phyloP scores from a whole-genome alignment of 2,797 vertebrate species.

The Chloroceryle amazona region DNA sequence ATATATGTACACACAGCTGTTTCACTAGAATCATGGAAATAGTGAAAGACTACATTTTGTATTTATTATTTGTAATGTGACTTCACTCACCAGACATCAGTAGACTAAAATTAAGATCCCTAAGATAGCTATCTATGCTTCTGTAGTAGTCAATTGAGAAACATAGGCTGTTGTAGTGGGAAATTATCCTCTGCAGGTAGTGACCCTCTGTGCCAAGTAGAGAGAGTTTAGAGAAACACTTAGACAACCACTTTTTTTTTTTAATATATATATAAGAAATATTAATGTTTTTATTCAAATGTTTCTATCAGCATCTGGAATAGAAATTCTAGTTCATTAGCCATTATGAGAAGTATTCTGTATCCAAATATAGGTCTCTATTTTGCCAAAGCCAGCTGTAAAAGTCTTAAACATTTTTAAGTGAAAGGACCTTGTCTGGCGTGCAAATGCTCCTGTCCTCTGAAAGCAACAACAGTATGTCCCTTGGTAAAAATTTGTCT shows the following conservation, averaged over 20 bases:
- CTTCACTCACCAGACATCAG: background rate
- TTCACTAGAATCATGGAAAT: background rate
- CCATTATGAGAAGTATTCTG: background rate
- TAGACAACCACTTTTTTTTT: background rate
- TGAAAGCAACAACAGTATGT: background rate
- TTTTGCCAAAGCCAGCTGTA: background rate
- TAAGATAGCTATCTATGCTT: background rate
- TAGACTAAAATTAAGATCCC: background rate
- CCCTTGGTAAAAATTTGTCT: background rate
- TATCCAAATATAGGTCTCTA: background rate
- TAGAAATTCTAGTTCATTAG: background rate
- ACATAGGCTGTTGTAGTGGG: background rate
- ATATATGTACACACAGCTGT: background rate
- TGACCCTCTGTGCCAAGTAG: rapidly evolving
- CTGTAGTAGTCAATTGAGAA: background rate
- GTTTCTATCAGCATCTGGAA: background rate
- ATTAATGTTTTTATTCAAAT: background rate
- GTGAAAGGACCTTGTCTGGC: background rate
- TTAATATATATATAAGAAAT: background rate
- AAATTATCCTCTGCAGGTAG: background rate
- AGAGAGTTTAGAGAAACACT: background rate
- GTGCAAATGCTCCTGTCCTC: background rate
- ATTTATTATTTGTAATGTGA: background rate
- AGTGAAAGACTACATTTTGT: background rate
- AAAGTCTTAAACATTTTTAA: background rate